Evolutionary conservation across 2,888 invertebrate species (phyloP).

Genomic region (Dynastes maya): DNA sequence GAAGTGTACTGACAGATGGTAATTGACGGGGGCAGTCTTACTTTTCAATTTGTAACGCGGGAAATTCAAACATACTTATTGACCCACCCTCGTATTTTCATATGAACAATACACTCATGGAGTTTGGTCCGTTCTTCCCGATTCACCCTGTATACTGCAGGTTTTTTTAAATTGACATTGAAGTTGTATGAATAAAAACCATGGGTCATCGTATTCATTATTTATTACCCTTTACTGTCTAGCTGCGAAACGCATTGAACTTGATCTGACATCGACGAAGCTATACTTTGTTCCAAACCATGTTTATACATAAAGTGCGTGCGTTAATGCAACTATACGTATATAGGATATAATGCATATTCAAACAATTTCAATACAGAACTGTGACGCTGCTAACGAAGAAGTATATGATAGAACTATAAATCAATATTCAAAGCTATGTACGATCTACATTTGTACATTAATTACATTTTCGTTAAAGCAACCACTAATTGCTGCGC

Average conservation of each 20-base stretch:
- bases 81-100: too few relatives aligned
- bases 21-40: too few relatives aligned
- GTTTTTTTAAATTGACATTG: neutral
- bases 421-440: conserved; percentile 34
- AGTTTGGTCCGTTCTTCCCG: too few relatives aligned
- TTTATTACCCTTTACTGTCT: conserved; percentile 14
- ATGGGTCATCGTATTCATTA: conserved; percentile 28
- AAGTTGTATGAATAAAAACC: conserved; percentile 25
- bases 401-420: conserved; percentile 25
- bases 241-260: neutral
- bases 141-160: neutral
- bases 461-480: conserved; percentile 33
- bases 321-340: neutral
- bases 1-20: too few relatives aligned
- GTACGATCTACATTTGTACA: conserved; percentile 25
- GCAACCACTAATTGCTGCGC: conserved; percentile 8
- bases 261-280: conserved; percentile 23
- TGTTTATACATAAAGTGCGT: conserved; percentile 4
- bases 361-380: conserved; percentile 2
- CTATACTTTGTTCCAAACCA: neutral
- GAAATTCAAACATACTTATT: too few relatives aligned
- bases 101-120: too few relatives aligned
- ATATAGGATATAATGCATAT: neutral
- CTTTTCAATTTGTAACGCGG: too few relatives aligned
- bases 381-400: conserved; percentile 23